These are phyloP conservation scores for Neogobius melanostomus DNA, from an alignment of 2,113 vertebrate species.

Conservation along the genomic window DNA sequence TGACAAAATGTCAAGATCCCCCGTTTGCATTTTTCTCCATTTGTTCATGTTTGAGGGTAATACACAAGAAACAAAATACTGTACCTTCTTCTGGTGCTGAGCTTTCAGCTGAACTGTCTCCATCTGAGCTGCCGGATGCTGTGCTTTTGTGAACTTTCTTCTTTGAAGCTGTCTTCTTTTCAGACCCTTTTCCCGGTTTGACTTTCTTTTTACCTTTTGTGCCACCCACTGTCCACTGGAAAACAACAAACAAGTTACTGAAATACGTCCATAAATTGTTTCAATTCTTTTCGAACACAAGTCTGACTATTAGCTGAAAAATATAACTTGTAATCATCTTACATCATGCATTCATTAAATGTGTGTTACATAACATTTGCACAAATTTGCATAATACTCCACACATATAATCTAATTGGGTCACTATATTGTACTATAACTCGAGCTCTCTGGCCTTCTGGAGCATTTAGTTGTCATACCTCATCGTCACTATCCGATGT, in stretches of 20 bases:
- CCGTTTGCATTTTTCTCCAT: not conserved
- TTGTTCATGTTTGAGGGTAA: not conserved
- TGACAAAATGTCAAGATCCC: too few relatives aligned
- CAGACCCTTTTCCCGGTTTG: slow-evolving; percentile 86
- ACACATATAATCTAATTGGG: not conserved
- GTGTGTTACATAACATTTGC: too few relatives aligned
- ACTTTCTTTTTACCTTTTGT: slow-evolving; percentile 98
- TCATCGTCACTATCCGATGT: slow-evolving; percentile 97
- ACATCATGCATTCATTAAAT: too few relatives aligned
- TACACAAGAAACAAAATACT: slow-evolving; percentile 27
- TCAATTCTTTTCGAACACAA: too few relatives aligned
- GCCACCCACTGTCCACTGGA: slow-evolving; percentile 96
- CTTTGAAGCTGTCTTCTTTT: slow-evolving; percentile 90
- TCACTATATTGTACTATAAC: not conserved
- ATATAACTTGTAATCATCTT: not conserved
- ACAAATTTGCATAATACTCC: not conserved
- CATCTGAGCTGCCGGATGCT: slow-evolving; percentile 95
- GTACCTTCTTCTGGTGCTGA: slow-evolving; percentile 96
- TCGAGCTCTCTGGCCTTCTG: not conserved
- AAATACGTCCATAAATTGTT: not conserved
- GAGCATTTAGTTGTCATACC: slow-evolving; percentile 63
- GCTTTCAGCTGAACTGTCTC: slow-evolving; percentile 94
- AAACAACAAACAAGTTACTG: slow-evolving; percentile 12
- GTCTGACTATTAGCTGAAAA: too few relatives aligned
- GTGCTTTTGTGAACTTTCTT: slow-evolving; percentile 88